Evolutionary conservation across 2,888 invertebrate genomes (phyloP), one percentile per base, ranked within the genome.

Genomic region (Drosophila maculinotata): DNA sequence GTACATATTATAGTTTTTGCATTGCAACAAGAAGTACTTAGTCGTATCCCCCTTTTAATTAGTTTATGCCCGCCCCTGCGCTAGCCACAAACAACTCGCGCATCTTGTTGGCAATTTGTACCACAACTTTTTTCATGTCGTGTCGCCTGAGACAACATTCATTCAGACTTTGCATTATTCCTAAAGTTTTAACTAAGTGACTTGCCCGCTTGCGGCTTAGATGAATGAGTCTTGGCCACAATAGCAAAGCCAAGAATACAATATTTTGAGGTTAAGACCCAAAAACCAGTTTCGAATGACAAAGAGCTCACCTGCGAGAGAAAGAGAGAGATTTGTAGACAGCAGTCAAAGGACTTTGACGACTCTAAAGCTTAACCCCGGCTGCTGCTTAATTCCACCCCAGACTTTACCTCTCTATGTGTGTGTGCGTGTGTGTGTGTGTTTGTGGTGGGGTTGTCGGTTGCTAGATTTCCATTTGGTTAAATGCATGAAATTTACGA

Each of bases 401-500:
- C 59, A 33, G 56, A 42, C 36, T 14, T 14, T 23, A 1, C 1
- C n/a, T 8, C 1, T 6, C 4, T 15, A 6, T 17, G 14, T 8
- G 14, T 15, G 5, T 8, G 4, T 12, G 3, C 20, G 17, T 17
- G 3, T 23, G 25, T 31, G 35, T 6, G 6, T 5, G 14, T 28
- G 15, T 15, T 7, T 15, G 20, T 6, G 15, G 23, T 14, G 15
- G 33, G 23, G 5, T 52, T 14, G 48, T 35, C 25, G 59, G 31
- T 49, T 66, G 60, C 51, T 41, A 64, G 75, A 87, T 77, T 87
- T 81, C 63, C 72, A 84, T 81, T 81, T 70, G 57, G 69, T 64
- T 81, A 87, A 81, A 80, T 80, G 81, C 47, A 67, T 15, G 64
- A 69, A 75, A 77, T 81, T 86, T 81, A 81, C 78, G 87, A 75